Evolutionary conservation across 2,113 vertebrate genomes (phyloP).

Genomic region (Notarius lentiginosus): DNA sequence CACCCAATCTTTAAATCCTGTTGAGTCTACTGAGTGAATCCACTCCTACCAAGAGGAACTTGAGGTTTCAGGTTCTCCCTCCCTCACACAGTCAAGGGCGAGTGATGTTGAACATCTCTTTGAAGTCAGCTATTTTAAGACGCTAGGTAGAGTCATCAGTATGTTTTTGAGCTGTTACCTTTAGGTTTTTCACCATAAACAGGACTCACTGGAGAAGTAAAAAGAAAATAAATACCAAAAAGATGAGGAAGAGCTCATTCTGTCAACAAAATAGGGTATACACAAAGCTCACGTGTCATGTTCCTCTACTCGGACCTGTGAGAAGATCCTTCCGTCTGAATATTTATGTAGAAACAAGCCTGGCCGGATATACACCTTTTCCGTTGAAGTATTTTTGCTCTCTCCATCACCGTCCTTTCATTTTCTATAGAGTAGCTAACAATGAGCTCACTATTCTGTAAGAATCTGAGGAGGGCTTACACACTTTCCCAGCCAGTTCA

Average conservation of each 20-base stretch:
- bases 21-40: conserved; percentile 2
- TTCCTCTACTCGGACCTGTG: not conserved
- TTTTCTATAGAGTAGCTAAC: conserved; percentile 51
- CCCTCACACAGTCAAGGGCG: not conserved
- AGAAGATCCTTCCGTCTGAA: not conserved
- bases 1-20: conserved; percentile 55
- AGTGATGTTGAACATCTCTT: conserved; percentile 30
- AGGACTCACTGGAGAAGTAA: not conserved
- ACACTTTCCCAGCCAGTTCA: conserved; percentile 61
- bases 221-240: conserved; percentile 6
- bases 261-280: not conserved
- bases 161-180: conserved; percentile 1
- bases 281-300: not conserved
- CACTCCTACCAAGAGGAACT: not conserved
- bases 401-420: conserved; percentile 55
- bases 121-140: conserved; percentile 11
- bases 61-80: not conserved
- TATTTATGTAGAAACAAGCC: not conserved
- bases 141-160: not conserved
- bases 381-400: conserved; percentile 15
- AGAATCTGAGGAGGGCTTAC: conserved; percentile 33
- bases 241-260: not conserved
- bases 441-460: conserved; percentile 55
- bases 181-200: not conserved
- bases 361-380: not conserved